Base-by-base conservation (phyloP, 2,797 vertebrate genomes). In the Cyprinella venusta region DNA sequence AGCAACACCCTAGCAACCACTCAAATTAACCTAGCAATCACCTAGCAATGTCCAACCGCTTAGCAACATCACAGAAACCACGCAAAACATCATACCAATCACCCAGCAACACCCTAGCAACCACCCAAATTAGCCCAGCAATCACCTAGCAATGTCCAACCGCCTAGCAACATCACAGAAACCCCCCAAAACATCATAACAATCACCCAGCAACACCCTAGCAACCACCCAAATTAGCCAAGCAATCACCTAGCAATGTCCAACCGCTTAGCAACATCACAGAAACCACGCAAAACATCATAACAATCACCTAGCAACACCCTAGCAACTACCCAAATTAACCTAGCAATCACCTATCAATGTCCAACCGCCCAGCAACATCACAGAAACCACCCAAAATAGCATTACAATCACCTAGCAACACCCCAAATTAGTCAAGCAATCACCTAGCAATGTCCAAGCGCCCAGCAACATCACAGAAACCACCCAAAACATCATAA, bases 1-100 rank as follows among this genome's bases (percentile, higher is more conserved):
- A 61, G 56, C 10, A 61, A 61, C 24, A 61, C 12, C 24, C 2
- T 10, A n/a, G 54, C 0, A 56, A 52, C 50, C 18, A 52, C 9
- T 3, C 21, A 8, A 52, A 52, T 19, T 1, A 19, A 0, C 16
- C 0, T 18, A 6, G 6, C 6, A 50, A 50, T 0, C 2, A 0
- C 6, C 0, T 52, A 52, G 18, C 18, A 3, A 52, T 52, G 7
- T 2, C 26, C 26, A 30, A 30, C 26, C 26, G 2, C 26, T 2
- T 21, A n/a, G n/a, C 12, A 70, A 70, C 68, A 59, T 7, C 16
- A 15, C 18, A 38, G 8, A 18, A 38, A 68, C 6, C 38, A 42
- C 5, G 1, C 13, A 6, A 48, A 42, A 24, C 52, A 36, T 9
- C 15, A 19, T 26, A 0, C n/a, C 38, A 76, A 54, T 0, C 8